Base-by-base conservation (phyloP, 2,888 invertebrate genomes). In the Ramazzottius varieornatus region DNA sequence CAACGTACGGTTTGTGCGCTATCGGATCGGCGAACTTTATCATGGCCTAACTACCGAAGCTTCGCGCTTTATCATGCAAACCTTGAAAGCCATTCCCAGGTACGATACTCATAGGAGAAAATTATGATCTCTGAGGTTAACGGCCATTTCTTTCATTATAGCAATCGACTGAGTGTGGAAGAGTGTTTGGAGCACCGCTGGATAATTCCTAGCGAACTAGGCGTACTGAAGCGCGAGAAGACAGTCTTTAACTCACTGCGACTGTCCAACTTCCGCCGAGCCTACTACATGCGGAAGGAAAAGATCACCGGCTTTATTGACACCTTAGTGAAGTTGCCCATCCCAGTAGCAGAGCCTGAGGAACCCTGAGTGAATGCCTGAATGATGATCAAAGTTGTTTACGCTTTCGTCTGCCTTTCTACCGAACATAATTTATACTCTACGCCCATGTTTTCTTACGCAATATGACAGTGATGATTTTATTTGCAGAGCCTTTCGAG, bases 131-230 rank as follows among this genome's bases (percentile, higher is more conserved):
- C 40, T 40, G 8, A 20, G 40, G 8, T 13, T 63, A 63, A 16
- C 8, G n/a, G 24, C n/a, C 8, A 63, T 24, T 63, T 63, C n/a
- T 63, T 63, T 24, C n/a, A 63, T 63, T 63, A 63, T 63, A 90
- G 89, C 70, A 93, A 94, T 82, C 82, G 96, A 72, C 91, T 94
- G 68, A 83, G 86, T 64, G 85, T 88, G 0, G 93, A 93, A 75
- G 94, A 96, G 77, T 91, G 91, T 72, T 83, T 88, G 74, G 92
- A 93, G 74, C 92, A 94, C 77, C 84, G 92, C 75, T 96, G 96
- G 94, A 81, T 98, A 66, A 81, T 88, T 71, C 86, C 88, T 54
- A 86, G 86, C 46, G 91, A 93, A 75, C 88, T 85, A 74, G 89
- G 93, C 86, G 86, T 89, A 72, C 86, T 86, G 77, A 88, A 90